Conservation (phyloP, 2,888 invertebrate genomes). For the Silvanus unidentatus region DNA sequence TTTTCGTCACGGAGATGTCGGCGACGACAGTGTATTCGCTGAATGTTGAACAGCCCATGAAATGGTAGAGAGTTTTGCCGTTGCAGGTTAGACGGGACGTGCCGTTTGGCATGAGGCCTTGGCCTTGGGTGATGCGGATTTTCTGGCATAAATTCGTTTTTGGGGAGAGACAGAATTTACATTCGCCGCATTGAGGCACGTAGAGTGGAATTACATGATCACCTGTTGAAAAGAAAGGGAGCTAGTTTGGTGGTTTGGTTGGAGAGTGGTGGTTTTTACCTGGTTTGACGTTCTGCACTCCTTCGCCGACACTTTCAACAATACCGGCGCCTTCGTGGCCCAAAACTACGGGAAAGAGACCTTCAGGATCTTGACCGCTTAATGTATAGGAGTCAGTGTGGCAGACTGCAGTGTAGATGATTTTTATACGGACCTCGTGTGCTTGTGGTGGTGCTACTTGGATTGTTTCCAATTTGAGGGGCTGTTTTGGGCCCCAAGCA, state of each 20-base stretch:
- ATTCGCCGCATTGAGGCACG: conserved; percentile 92
- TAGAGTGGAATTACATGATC: conserved; percentile 98
- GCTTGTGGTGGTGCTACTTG: conserved; percentile 92
- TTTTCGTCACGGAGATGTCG: conserved; percentile 91
- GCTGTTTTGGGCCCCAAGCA: conserved; percentile 91
- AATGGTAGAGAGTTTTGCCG: conserved; percentile 75
- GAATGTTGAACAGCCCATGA: conserved; percentile 97
- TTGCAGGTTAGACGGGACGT: conserved; percentile 79
- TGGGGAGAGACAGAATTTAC: conserved; percentile 91
- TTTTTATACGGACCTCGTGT: conserved; percentile 83
- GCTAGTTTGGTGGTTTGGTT: conserved; percentile 1
- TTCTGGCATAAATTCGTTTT: conserved; percentile 97
- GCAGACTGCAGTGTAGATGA: conserved; percentile 77
- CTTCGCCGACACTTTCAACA: conserved; percentile 94
- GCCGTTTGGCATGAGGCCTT: conserved; percentile 89
- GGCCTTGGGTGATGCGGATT: conserved; percentile 79
- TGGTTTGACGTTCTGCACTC: conserved; percentile 76
- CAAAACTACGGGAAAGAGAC: conserved; percentile 83
- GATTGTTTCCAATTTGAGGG: conserved; percentile 82
- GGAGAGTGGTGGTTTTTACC: conserved; percentile 47
- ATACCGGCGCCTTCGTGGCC: conserved; percentile 97
- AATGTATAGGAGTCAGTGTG: conserved; percentile 92
- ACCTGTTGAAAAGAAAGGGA: conserved; percentile 47
- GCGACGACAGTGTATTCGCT: conserved; percentile 91
- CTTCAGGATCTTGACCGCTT: conserved; percentile 84